Evolutionary conservation across 2,888 invertebrate genomes (phyloP), one percentile per base, ranked within the genome.

Genomic region (Reticulitermes lucifugus): DNA sequence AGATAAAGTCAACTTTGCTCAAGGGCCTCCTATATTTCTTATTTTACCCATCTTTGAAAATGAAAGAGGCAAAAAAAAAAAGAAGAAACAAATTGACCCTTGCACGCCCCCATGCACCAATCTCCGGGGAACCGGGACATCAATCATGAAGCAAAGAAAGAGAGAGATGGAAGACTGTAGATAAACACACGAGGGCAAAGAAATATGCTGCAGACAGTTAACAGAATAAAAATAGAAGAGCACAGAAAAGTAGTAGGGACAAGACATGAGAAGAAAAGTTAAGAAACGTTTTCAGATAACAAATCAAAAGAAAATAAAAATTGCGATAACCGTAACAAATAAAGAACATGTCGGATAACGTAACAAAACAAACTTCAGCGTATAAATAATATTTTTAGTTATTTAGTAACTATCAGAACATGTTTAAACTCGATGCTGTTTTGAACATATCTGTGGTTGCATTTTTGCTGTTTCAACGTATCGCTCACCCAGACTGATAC

Each of bases 11-110:
- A 59, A 80, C 80, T 29, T 80, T 59, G 80, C 80, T 60, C 60
- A 10, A 41, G 41, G 73, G 35, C 41, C 2, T 9, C 35, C 73
- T 10, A 73, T 73, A 41, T 73, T 41, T 73, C 73, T 80, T 80
- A 80, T 55, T 35, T 55, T 80, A 60, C 81, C 81, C 81, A 81
- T 81, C 81, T 81, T 81, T 59, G 25, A 70, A 81, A 81, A 81
- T 81, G 81, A 81, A 65, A 46, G 43, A 70, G 21, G 25, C 25
- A 22, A 80, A 51, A 80, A 60, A 35, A 80, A 21, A 25, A 41
- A 41, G 25, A n/a, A 12, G 65, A 81, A 65, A 81, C 60, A 81
- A 81, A 81, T 60, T 81, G 81, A 81, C 81, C 81, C 81, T n/a
- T 65, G 51, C 81, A 65, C 81, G 81, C 81, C 80, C 79, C 70